A percentile compares a stretch with the other conserved stretches of the same genome.
Conservation (phyloP, 1,140 invertebrate genomes). For the Drosophila parabipectinata region DNA sequence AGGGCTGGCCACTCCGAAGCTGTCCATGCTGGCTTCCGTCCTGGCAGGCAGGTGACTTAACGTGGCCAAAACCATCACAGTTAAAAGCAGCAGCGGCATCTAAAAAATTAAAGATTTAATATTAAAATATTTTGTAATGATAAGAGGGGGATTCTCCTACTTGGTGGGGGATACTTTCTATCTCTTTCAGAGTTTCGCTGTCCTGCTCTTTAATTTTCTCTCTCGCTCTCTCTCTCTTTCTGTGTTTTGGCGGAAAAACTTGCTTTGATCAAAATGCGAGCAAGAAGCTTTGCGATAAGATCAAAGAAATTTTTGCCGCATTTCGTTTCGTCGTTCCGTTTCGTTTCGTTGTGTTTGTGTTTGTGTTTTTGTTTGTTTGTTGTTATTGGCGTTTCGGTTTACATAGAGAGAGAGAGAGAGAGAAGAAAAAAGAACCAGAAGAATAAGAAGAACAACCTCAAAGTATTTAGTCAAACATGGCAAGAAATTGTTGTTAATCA, state of each 20-base stretch:
- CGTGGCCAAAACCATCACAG: slow-evolving; percentile 16
- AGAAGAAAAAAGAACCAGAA: background rate
- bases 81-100: slow-evolving; percentile 35
- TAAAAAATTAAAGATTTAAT: slow-evolving; percentile 5
- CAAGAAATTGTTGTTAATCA: slow-evolving; percentile 72
- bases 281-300: slow-evolving; percentile 84
- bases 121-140: background rate
- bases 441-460: slow-evolving; percentile 19
- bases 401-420: slow-evolving; percentile 25
- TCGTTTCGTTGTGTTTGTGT: slow-evolving; percentile 20
- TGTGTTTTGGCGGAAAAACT: slow-evolving; percentile 84
- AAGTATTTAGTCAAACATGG: slow-evolving; percentile 74
- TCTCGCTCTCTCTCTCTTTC: slow-evolving; percentile 17
- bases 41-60: slow-evolving; percentile 41
- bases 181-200: background rate
- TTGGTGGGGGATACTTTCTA: background rate
- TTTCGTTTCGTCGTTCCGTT: slow-evolving; percentile 68
- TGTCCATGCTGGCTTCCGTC: slow-evolving; percentile 18
- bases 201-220: background rate
- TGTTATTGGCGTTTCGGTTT: slow-evolving; percentile 38
- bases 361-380: slow-evolving; percentile 17
- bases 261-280: slow-evolving; percentile 84
- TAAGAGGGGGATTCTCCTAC: slow-evolving; percentile 5
- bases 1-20: slow-evolving; percentile 12
- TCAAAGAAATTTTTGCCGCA: slow-evolving; percentile 83